Base-by-base conservation (phyloP, 2,888 invertebrate genomes). In the Orchesella flavescens region DNA sequence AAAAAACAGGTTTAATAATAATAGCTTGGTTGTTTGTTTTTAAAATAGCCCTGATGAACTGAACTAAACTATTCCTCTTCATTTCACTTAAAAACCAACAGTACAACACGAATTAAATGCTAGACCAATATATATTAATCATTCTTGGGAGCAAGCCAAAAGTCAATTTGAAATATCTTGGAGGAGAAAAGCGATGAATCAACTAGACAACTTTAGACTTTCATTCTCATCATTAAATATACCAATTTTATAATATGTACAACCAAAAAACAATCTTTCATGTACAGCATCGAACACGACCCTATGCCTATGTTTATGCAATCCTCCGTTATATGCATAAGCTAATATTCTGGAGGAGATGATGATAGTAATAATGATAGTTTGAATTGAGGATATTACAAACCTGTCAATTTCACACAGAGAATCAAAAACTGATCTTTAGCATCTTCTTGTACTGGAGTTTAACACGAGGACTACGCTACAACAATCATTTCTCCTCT, bases 351-450 rank as follows among this genome's bases (percentile, higher is more conserved):
- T 24, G 10, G 61, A 61, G 21, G 55, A 55, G 55, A 65, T 72
- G 59, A 72, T 66, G n/a, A 61, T 68, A 19, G 7, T n/a, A n/a
- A 34, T 24, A 53, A 76, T 23, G 77, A 78, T 69, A 46, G 43
- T 68, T 78, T 24, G 69, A 77, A 55, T 78, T 78, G 55, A 57
- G 63, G 57, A 80, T 73, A 73, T 71, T 65, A 79, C 53, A 49
- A 80, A 80, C 65, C 80, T 80, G 80, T 80, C 80, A 80, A 73
- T 66, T 63, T 80, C 80, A 80, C 80, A 80, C 80, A 72, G 80
- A 57, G 80, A 80, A 80, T 80, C 72, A 80, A 80, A 80, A 80
- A 66, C 43, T 76, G 76, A 76, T 72, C 79, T 72, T 53, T 53
- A 13, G 13, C 53, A 7, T 46, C 55, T 15, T 57, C 19, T 4